Percentiles rank a stretch among this genome's conserved stretches.
Evolutionary conservation across 2,888 invertebrate genomes (phyloP).

Genomic region (Girardia tigrina): DNA sequence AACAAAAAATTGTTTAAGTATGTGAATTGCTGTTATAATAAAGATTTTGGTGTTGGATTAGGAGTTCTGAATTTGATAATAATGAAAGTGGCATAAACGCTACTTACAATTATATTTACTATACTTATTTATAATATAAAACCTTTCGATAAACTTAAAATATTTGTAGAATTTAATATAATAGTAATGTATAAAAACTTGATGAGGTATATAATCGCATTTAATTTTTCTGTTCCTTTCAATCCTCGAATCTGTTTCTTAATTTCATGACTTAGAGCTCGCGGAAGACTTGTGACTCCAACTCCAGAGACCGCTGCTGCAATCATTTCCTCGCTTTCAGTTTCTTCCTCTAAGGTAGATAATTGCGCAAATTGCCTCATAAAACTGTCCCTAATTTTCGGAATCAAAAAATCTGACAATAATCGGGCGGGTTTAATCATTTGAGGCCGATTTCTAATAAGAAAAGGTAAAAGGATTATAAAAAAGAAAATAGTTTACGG

Average conservation of each 20-base stretch:
- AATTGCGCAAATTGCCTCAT: conserved; percentile 72
- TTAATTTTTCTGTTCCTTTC: conserved; percentile 36
- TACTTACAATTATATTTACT: no score
- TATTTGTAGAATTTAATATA: no score
- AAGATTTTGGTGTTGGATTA: no score
- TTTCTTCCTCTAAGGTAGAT: conserved; percentile 24
- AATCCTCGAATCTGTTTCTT: conserved; percentile 34
- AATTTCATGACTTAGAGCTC: conserved; percentile 15
- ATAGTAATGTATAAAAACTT: no score
- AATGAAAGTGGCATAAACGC: no score
- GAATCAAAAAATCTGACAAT: conserved; percentile 59
- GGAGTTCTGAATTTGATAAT: no score
- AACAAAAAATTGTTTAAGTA: no score
- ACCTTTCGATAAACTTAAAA: no score
- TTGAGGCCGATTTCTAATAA: conserved; percentile 68
- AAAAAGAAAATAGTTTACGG: conserved; percentile 54
- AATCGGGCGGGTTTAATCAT: conserved; percentile 88
- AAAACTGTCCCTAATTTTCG: conserved; percentile 81
- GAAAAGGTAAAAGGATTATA: not conserved
- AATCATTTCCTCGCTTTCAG: conserved; percentile 33
- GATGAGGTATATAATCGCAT: conserved; percentile 35
- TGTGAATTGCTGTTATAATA: no score
- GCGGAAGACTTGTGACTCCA: not conserved
- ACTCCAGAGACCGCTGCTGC: conserved; percentile 25
- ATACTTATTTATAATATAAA: no score